Conservation (phyloP, 2,888 invertebrate species). For the Parochlus steinenii region DNA sequence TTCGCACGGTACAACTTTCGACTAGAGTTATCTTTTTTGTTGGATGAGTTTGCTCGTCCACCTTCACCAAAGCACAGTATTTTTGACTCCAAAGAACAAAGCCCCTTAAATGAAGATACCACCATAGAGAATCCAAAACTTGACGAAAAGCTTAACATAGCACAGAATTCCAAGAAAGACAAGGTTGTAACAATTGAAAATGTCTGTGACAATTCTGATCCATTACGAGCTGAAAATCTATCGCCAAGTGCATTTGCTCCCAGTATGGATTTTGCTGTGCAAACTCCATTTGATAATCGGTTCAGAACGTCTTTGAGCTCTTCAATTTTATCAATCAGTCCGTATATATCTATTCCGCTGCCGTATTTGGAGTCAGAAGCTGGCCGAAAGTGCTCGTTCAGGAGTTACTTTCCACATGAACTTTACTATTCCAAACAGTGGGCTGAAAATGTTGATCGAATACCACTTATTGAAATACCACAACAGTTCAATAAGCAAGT, state of each 20-base stretch:
- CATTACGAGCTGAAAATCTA: slow-evolving; percentile 40
- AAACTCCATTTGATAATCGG: slow-evolving; percentile 44
- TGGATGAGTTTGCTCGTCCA: slow-evolving; percentile 72
- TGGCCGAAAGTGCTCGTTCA: slow-evolving; percentile 56
- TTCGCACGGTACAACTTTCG: slow-evolving; percentile 82
- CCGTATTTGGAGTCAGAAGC: slow-evolving; percentile 78
- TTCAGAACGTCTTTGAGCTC: slow-evolving; percentile 61
- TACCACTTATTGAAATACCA: slow-evolving; percentile 19
- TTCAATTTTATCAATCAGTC: slow-evolving; percentile 66
- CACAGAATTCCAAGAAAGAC: slow-evolving; percentile 25
- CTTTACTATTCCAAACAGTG: slow-evolving; percentile 54
- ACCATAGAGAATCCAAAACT: slow-evolving; percentile 20
- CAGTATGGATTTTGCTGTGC: slow-evolving; percentile 27
- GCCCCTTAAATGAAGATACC: slow-evolving; percentile 20
- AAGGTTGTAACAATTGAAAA: slow-evolving; percentile 38
- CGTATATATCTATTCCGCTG: slow-evolving; percentile 64
- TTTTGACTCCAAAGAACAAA: slow-evolving; percentile 30
- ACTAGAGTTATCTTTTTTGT: slow-evolving; percentile 75
- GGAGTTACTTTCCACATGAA: slow-evolving; percentile 54
- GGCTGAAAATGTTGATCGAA: slow-evolving; percentile 25
- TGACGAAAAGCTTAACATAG: slow-evolving; percentile 3
- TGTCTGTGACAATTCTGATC: slow-evolving; percentile 63
- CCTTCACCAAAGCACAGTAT: slow-evolving; percentile 38
- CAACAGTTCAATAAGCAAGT: slow-evolving; percentile 17
- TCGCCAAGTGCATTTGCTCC: slow-evolving; percentile 29